These are phyloP conservation scores for Perizoma affinitatum DNA, from an alignment of 2,888 invertebrate genomes.

Conservation along the genomic window DNA sequence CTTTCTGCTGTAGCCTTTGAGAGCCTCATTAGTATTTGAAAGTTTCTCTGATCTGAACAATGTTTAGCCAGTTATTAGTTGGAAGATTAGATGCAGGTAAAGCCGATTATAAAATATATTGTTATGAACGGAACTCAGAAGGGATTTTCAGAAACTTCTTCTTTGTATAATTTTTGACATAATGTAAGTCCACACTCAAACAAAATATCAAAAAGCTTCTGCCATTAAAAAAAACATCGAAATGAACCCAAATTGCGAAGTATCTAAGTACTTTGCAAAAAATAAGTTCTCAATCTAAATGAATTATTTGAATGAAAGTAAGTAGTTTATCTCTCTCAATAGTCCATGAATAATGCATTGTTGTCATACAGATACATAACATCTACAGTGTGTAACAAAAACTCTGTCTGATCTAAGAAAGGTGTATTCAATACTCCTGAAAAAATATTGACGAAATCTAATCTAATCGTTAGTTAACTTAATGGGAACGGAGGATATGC, in stretches of 20 bases:
- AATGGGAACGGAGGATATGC: no score
- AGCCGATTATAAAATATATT: no score
- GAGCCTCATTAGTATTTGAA: conserved; percentile 6
- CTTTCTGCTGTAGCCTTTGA: conserved; percentile 38
- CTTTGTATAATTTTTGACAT: no score
- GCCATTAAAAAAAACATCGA: no score
- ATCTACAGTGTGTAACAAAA: not conserved
- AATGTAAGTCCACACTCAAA: no score
- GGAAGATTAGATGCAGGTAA: conserved; percentile 2
- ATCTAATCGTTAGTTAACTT: no score
- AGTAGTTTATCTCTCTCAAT: conserved; percentile 47
- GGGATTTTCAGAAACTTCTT: no score
- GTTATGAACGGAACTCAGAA: no score
- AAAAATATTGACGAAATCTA: not conserved
- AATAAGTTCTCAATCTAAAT: conserved; percentile 11
- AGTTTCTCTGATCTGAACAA: not conserved
- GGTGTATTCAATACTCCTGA: not conserved
- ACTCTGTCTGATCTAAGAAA: no score
- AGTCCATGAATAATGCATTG: conserved; percentile 67
- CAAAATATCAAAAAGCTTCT: no score
- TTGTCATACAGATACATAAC: conserved; percentile 48
- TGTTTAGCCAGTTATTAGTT: not conserved
- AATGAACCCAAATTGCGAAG: no score
- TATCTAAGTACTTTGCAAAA: no score
- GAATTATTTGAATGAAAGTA: conserved; percentile 32